A percentile compares a stretch with the other conserved stretches of the same genome.
phyloP scores from a whole-genome alignment of 2,888 invertebrate genomes.

The Tipula vernalis region DNA sequence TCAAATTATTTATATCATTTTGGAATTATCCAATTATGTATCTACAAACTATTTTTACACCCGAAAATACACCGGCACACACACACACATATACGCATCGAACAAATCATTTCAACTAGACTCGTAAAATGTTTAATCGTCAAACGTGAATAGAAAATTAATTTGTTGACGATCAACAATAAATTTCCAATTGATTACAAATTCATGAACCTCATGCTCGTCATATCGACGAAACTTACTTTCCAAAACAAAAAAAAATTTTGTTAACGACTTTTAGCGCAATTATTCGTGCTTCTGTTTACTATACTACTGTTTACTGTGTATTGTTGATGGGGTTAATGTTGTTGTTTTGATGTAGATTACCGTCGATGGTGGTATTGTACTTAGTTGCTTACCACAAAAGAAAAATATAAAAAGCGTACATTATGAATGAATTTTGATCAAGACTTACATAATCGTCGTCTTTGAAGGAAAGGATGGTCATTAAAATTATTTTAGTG shows the following conservation, averaged over 20 bases:
- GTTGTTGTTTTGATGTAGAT: neutral
- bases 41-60: neutral
- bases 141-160: neutral
- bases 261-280: neutral
- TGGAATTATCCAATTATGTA: neutral
- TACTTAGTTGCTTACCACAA: neutral
- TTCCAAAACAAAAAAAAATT: neutral
- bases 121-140: neutral
- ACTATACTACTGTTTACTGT: neutral
- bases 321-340: neutral
- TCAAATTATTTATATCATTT: neutral
- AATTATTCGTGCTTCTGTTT: slow-evolving; percentile 5
- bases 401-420: neutral
- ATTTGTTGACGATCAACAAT: neutral
- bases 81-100: neutral
- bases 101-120: neutral
- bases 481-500: slow-evolving; percentile 8
- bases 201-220: neutral
- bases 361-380: neutral
- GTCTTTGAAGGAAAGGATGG: neutral
- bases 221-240: neutral
- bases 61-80: neutral
- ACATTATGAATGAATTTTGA: neutral
- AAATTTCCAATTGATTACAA: neutral
- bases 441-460: neutral